A percentile compares a stretch with the other conserved stretches of the same genome.
phyloP scores from a whole-genome alignment of 2,113 vertebrate species.

The Philantomba maxwellii region DNA sequence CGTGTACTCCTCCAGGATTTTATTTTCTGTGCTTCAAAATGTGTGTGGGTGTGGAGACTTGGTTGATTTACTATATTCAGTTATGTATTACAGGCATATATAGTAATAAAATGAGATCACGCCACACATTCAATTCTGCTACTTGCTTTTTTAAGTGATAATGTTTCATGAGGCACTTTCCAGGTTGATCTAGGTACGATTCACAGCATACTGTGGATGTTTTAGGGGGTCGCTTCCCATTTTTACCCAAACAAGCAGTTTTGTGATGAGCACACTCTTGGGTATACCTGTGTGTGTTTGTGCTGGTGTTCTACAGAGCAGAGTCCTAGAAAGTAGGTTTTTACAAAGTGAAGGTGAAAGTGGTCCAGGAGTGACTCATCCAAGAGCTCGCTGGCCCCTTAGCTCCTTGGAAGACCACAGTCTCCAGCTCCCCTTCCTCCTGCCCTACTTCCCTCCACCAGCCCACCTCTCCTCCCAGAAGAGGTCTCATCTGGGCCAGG shows the following conservation, averaged over 20 bases:
- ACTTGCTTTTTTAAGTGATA: background rate
- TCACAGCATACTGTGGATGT: background rate
- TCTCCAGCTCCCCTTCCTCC: background rate
- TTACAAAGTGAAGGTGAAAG: background rate
- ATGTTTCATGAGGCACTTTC: background rate
- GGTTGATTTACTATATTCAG: background rate
- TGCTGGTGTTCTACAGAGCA: background rate
- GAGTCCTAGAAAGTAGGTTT: background rate
- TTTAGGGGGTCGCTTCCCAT: background rate
- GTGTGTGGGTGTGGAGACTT: background rate
- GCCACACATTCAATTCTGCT: background rate
- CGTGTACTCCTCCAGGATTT: background rate
- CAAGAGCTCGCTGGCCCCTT: accelerated
- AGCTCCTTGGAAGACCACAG: background rate
- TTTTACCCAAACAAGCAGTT: background rate
- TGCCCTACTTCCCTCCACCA: background rate
- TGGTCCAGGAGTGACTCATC: background rate
- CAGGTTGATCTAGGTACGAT: background rate
- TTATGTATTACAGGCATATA: background rate
- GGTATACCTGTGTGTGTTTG: background rate
- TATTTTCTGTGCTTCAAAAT: background rate
- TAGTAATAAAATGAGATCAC: background rate
- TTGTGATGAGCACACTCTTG: background rate
- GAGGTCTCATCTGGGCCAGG: background rate
- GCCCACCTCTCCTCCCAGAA: background rate